A percentile compares a stretch with the other conserved stretches of the same genome.
phyloP scores from a whole-genome alignment of 2,113 vertebrate species.

The Cavia aperea region DNA sequence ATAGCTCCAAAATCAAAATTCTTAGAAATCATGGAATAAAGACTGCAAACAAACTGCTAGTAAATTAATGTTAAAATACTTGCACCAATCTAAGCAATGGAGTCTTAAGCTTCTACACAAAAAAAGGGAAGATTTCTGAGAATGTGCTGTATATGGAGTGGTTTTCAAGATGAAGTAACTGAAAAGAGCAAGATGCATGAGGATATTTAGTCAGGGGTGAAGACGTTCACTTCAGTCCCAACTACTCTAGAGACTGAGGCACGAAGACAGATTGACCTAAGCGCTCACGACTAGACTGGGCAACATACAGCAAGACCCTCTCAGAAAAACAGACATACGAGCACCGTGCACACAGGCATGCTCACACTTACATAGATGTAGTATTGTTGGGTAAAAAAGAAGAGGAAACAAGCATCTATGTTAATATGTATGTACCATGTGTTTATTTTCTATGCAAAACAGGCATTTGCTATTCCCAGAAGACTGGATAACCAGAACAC shows the following conservation, averaged over 20 bases:
- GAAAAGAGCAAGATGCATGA: not conserved
- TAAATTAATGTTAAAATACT: not conserved
- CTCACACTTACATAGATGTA: not conserved
- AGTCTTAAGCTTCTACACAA: not conserved
- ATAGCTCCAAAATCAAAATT: not conserved
- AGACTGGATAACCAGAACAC: not conserved
- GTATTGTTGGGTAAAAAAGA: not conserved
- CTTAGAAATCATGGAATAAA: conserved; percentile 15
- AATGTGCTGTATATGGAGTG: not conserved
- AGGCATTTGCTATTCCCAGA: not conserved
- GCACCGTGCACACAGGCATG: not conserved
- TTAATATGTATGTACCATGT: not conserved
- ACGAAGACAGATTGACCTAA: not conserved
- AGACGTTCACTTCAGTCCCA: not conserved
- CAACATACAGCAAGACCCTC: not conserved
- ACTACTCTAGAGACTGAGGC: not conserved
- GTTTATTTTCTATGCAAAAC: not conserved
- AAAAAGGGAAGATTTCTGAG: not conserved
- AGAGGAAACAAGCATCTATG: not conserved
- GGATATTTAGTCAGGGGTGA: not conserved
- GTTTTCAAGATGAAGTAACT: not conserved
- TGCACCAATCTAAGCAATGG: not conserved
- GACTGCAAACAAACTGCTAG: not conserved
- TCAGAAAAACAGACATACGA: not conserved
- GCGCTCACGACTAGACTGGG: not conserved